Conservation (phyloP, 2,888 invertebrate genomes). For the Listrodromus nycthemerus region DNA sequence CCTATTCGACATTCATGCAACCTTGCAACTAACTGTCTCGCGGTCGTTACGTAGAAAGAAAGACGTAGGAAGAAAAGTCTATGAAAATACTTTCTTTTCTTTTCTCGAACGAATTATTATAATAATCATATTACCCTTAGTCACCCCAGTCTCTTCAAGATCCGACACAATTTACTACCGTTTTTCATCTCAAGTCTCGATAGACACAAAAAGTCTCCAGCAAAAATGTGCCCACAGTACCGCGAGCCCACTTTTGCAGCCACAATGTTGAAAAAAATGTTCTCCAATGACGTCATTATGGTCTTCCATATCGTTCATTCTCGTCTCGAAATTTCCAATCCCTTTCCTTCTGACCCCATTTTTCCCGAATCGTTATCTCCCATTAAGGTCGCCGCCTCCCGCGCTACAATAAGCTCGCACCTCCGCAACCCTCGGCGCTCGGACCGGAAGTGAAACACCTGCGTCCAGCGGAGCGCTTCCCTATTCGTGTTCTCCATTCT, state of each 20-base stretch:
- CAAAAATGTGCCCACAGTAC: too few relatives aligned
- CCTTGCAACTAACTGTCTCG: not conserved
- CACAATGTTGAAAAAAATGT: not conserved
- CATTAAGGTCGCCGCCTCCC: conserved; percentile 12
- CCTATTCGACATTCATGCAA: conserved; percentile 34
- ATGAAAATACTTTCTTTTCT: not conserved
- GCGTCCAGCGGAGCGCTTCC: not conserved
- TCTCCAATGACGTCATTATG: not conserved
- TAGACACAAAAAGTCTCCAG: too few relatives aligned
- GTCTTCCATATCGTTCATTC: not conserved
- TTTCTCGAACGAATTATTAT: not conserved
- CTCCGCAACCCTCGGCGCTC: not conserved
- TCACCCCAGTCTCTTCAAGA: too few relatives aligned
- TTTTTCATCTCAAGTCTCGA: too few relatives aligned
- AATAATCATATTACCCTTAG: too few relatives aligned
- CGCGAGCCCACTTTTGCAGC: not conserved
- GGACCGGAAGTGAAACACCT: conserved; percentile 1
- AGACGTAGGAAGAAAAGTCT: not conserved
- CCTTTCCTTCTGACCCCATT: not conserved
- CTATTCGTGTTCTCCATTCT: conserved; percentile 7
- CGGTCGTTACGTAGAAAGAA: conserved; percentile 9
- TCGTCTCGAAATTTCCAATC: not conserved
- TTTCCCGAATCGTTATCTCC: conserved; percentile 8
- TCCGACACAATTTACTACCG: too few relatives aligned
- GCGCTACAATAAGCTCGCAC: not conserved